phyloP scores from a whole-genome alignment of 2,888 invertebrate species.

The Polylopha cassiicola region DNA sequence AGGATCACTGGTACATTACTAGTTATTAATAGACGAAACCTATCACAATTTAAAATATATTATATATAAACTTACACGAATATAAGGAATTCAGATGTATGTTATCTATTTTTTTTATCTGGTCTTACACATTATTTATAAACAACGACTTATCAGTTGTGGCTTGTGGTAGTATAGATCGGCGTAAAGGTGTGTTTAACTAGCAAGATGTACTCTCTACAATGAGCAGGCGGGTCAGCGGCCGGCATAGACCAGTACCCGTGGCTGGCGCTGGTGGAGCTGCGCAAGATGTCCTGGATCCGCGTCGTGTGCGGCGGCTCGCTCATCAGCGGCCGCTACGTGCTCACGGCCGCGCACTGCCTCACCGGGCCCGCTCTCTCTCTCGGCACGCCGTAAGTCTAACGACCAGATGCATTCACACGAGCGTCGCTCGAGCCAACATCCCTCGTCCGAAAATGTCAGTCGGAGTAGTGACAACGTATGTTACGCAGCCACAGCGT shows the following conservation, averaged over 20 bases:
- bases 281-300: conserved; percentile 36
- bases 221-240: not conserved
- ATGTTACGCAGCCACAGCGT: conserved; percentile 39
- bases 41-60: too few species aligned
- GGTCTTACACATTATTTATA: too few species aligned
- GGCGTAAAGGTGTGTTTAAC: conserved; percentile 11
- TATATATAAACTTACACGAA: too few species aligned
- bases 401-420: too few species aligned
- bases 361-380: conserved; percentile 52
- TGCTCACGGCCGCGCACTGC: conserved; percentile 76
- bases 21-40: too few species aligned
- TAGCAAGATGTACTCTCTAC: conserved; percentile 21
- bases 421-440: too few species aligned
- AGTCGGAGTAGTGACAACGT: too few species aligned
- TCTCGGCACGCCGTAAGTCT: conserved; percentile 58
- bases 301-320: conserved; percentile 67
- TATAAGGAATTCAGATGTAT: too few species aligned
- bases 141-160: too few species aligned
- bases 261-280: conserved; percentile 71
- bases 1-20: conserved; percentile 46
- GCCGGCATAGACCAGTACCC: conserved; percentile 67
- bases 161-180: too few species aligned
- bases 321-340: conserved; percentile 70
- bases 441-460: too few species aligned
- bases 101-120: too few species aligned